A percentile compares a stretch with the other conserved stretches of the same genome.
Conservation (phyloP, 2,113 vertebrate species). For the Gulo gulo region DNA sequence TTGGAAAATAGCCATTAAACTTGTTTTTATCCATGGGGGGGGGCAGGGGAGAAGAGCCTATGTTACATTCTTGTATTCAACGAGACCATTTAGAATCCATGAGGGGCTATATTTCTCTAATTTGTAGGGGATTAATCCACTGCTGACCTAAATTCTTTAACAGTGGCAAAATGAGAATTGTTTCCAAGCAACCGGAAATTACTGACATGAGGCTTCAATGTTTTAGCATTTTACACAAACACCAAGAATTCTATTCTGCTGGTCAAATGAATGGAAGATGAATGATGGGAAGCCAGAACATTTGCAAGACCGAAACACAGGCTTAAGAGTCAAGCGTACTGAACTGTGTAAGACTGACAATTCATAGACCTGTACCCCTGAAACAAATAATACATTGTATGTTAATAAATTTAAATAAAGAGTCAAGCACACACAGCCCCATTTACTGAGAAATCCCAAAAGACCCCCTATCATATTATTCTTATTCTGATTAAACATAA, state of each 20-base stretch:
- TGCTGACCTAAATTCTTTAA: slow-evolving; percentile 80
- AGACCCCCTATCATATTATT: not conserved
- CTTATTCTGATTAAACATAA: not conserved
- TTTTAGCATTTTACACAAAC: slow-evolving; percentile 43
- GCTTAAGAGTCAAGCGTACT: not conserved
- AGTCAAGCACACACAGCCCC: not conserved
- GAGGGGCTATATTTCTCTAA: slow-evolving; percentile 71
- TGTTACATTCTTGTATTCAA: slow-evolving; percentile 53
- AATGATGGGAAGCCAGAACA: not conserved
- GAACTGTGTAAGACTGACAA: too few relatives aligned
- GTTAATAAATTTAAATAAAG: too few relatives aligned
- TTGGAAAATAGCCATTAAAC: slow-evolving; percentile 62
- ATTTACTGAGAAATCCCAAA: not conserved
- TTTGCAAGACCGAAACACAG: not conserved
- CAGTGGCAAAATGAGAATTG: slow-evolving; percentile 63
- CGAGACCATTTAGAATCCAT: slow-evolving; percentile 60
- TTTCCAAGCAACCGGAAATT: slow-evolving; percentile 78
- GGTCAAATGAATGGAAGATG: not conserved
- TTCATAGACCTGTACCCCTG: too few relatives aligned
- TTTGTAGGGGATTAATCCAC: slow-evolving; percentile 79
- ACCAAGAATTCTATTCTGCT: slow-evolving; percentile 6
- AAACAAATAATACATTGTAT: too few relatives aligned
- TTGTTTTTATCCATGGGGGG: slow-evolving; percentile 50
- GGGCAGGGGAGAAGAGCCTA: not conserved
- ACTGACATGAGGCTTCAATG: slow-evolving; percentile 64